Evolutionary conservation across 2,888 invertebrate genomes (phyloP), one percentile per base, ranked within the genome.

Genomic region (Platycheirus rosarum): DNA sequence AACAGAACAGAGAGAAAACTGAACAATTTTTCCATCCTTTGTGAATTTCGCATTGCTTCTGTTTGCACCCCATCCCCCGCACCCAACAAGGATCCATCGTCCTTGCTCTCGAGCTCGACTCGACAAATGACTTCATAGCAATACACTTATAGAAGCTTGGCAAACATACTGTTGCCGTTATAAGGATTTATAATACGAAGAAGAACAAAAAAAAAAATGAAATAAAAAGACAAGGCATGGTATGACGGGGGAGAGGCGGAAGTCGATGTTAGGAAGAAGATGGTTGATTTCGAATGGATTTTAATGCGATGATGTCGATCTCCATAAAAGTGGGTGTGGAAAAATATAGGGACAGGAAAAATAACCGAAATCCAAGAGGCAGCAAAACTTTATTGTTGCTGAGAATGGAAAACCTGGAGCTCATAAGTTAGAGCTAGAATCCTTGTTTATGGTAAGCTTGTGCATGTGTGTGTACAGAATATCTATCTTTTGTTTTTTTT

Each of bases 91-190:
- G n/a, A 9, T 37, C 53, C 55, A 9, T 48, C 51, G 37, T 29
- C 60, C 62, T 48, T 57, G 60, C 51, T 66, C 74, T 44, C n/a
- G n/a, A n/a, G n/a, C n/a, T n/a, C n/a, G n/a, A n/a, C n/a, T n/a
- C 62, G 60, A 71, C 71, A 82, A 82, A 82, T 82, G 82, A 82
- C 82, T 82, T 82, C 82, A 82, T 82, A 82, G 77, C 77, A 48
- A 66, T 82, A 73, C 49, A 76, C 62, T 23, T 73, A 76, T 23
- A 77, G 82, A 60, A 57, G 62, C 77, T 68, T 77, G 63, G 82
- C 68, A 82, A 82, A 77, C 82, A 82, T 82, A 82, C 82, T 82
- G 82, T 82, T 82, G 77, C 82, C 82, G 77, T 82, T 82, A 82
- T 82, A 82, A 82, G 77, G 71, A 82, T 77, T 82, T 77, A 82